Evolutionary conservation across 2,113 vertebrate species (phyloP).

Genomic region (Antechinus stuartii): DNA sequence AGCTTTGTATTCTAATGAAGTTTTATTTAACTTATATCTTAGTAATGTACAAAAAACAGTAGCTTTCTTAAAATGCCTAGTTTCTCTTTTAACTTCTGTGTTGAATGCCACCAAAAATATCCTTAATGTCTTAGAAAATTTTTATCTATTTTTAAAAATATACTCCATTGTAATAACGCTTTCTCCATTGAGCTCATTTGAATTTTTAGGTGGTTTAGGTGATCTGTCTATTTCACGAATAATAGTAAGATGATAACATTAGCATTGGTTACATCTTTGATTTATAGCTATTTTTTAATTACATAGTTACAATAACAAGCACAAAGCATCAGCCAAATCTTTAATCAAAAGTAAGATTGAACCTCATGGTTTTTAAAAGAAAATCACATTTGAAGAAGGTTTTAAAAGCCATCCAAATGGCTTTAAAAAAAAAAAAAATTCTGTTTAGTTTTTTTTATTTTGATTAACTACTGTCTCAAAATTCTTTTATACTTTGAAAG

Average conservation of each 20-base stretch:
- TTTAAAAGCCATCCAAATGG: neutral
- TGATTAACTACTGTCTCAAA: neutral
- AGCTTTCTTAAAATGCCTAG: conserved; percentile 6
- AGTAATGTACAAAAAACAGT: neutral
- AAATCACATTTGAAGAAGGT: neutral
- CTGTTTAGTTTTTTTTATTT: neutral
- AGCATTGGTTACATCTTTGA: neutral
- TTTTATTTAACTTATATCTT: conserved; percentile 25
- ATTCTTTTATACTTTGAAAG: conserved; percentile 24
- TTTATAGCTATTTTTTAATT: neutral
- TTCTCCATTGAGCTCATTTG: neutral
- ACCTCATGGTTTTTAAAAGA: neutral
- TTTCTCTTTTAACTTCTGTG: neutral
- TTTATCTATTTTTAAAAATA: neutral
- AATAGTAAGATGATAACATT: neutral
- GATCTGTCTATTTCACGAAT: neutral
- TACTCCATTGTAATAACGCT: neutral
- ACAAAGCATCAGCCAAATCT: neutral
- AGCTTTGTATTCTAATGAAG: conserved; percentile 44
- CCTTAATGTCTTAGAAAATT: neutral
- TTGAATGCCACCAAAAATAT: neutral
- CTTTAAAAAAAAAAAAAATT: neutral
- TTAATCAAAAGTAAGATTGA: neutral
- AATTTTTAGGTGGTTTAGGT: neutral
- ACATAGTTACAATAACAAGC: neutral